Base-by-base conservation (phyloP, 2,797 vertebrate species). In the Thripadectes ignobilis region DNA sequence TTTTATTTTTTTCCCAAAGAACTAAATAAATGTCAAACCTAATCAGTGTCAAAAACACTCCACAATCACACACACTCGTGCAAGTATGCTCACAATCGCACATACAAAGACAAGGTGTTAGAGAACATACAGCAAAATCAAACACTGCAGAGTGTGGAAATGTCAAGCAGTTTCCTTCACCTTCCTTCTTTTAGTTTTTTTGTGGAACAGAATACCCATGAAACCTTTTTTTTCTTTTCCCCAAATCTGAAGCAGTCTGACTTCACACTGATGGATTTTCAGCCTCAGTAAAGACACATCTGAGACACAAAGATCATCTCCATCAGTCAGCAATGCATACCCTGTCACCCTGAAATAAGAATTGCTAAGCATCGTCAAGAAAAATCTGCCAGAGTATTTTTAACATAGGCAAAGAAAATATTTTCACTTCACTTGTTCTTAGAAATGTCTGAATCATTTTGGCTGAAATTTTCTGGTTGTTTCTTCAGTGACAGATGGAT, bases 401-500 rank as follows among this genome's bases (percentile, higher is more conserved):
- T 92, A 73, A 87, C 36, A 4, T 20, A 68, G 24, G 54, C 22
- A 93, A 90, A 86, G 38, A 67, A 88, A 94, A 87, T 92, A 80
- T 75, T 91, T 95, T 96, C 81, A 82, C 34, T 81, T 87, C 52
- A 49, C 2, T 5, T 82, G 18, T 87, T 96, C 85, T 90, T 85
- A 90, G 63, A 96, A 95, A 84, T 61, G 38, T 69, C 59, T 88
- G 77, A 86, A 86, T 92, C 8, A 84, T 84, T 92, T 84, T 86
- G 63, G 74, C n/a, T 86, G 41, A 96, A 73, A 32, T 52, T 84
- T 90, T 92, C 46, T 46, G 3, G 7, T 85, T 81, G 34, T 81
- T 93, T 90, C 80, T 92, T 86, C 61, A 80, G 61, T 81, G 88
- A 85, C 85, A 94, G 84, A 92, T 89, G 93, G 72, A 83, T 67